Conservation (phyloP, 2,888 invertebrate species). For the Catocala nupta region DNA sequence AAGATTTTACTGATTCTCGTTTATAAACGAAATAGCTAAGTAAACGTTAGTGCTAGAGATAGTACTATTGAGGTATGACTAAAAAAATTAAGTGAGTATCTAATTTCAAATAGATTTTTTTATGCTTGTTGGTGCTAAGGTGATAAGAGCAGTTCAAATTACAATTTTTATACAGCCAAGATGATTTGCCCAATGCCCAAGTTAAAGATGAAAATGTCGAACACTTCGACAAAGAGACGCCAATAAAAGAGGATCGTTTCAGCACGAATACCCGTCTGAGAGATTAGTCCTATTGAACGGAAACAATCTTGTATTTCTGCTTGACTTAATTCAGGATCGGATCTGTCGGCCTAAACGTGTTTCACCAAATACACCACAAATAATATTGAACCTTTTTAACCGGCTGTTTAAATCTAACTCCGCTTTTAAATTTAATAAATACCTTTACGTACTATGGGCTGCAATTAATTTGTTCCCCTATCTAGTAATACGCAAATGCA, state of each 20-base stretch:
- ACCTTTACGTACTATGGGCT: background rate
- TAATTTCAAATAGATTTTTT: too few species aligned
- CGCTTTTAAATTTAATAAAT: constrained; percentile 5
- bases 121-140: too few species aligned
- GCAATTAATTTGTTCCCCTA: constrained; percentile 2
- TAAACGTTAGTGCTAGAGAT: too few species aligned
- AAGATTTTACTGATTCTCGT: too few species aligned
- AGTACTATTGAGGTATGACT: too few species aligned
- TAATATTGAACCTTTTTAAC: constrained; percentile 44
- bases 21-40: too few species aligned
- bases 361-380: constrained; percentile 54
- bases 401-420: constrained; percentile 13
- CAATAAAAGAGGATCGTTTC: constrained; percentile 83
- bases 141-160: too few species aligned
- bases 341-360: constrained; percentile 66
- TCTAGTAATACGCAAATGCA: constrained; percentile 5
- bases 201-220: constrained; percentile 68
- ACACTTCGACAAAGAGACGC: constrained; percentile 75
- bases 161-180: constrained; percentile 14
- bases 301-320: constrained; percentile 85
- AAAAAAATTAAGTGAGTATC: too few species aligned
- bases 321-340: constrained; percentile 73
- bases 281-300: constrained; percentile 84
- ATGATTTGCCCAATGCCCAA: constrained; percentile 50
- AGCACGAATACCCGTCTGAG: constrained; percentile 83